Conservation (phyloP, 2,888 invertebrate species). For the Notodonta dromedarius region DNA sequence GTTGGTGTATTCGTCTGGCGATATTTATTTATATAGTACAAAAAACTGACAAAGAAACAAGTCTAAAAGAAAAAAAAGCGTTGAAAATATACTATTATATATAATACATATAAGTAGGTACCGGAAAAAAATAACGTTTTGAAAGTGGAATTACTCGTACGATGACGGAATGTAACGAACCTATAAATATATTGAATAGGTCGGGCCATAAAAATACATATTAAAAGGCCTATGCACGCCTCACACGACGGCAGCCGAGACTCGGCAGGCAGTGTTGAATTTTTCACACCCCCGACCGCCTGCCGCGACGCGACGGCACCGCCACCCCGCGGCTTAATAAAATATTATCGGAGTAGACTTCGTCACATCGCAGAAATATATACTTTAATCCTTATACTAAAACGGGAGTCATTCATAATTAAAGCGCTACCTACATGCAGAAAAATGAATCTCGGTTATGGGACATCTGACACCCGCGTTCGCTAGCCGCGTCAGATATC, state of each 20-base stretch:
- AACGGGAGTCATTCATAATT: too few relatives aligned
- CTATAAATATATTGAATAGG: conserved; percentile 49
- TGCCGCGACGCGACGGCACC: conserved; percentile 40
- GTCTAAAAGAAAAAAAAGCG: too few relatives aligned
- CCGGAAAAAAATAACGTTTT: too few relatives aligned
- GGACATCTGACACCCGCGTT: too few relatives aligned
- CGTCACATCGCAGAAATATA: conserved; percentile 68
- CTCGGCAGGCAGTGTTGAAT: conserved; percentile 61
- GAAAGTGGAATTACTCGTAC: conserved; percentile 4
- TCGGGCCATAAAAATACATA: conserved; percentile 57
- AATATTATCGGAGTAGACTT: conserved; percentile 68
- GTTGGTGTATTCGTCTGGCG: too few relatives aligned
- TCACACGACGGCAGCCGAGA: conserved; percentile 47
- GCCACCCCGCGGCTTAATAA: conserved; percentile 63
- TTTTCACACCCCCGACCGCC: conserved; percentile 63
- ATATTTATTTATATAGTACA: too few relatives aligned
- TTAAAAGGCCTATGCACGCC: conserved; percentile 58
- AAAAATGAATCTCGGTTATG: too few relatives aligned
- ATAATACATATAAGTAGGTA: too few relatives aligned
- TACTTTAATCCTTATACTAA: conserved; percentile 27
- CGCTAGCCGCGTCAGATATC: too few relatives aligned
- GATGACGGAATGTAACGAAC: conserved; percentile 34
- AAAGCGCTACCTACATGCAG: too few relatives aligned
- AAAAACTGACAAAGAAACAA: too few relatives aligned
- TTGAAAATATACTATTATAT: too few relatives aligned